phyloP scores from a whole-genome alignment of 2,113 vertebrate genomes.

The Ctenodactylus gundi region DNA sequence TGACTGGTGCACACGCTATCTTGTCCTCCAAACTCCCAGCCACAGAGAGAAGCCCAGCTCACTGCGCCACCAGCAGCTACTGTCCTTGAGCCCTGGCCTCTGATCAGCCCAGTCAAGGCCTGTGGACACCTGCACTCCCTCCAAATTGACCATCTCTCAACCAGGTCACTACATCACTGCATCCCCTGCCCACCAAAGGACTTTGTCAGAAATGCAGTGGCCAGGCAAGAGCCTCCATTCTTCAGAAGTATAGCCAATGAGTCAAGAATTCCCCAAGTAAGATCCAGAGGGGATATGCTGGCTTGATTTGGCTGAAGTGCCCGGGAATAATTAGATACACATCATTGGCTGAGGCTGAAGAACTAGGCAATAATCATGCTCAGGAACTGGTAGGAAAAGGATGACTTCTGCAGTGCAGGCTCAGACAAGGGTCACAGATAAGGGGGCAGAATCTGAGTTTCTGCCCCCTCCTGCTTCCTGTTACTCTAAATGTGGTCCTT shows the following conservation, averaged over 20 bases:
- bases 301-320: background rate
- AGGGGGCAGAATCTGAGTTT: background rate
- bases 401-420: background rate
- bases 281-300: background rate
- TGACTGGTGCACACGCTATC: too few relatives aligned
- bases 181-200: background rate
- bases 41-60: background rate
- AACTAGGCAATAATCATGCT: background rate
- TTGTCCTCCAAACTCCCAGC: background rate
- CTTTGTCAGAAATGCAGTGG: background rate
- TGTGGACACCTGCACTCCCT: background rate
- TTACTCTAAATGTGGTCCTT: background rate
- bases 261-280: fast-evolving
- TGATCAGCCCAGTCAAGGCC: background rate
- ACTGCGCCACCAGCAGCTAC: fast-evolving
- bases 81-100: background rate
- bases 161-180: fast-evolving
- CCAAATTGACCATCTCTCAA: background rate
- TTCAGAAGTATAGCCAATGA: background rate
- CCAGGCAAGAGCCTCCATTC: background rate
- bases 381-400: background rate
- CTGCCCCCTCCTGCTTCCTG: fast-evolving
- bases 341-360: background rate
- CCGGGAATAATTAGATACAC: background rate
- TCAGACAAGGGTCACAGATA: background rate